Evolutionary conservation across 2,113 vertebrate genomes (phyloP).

Genomic region (Eulemur macaco): DNA sequence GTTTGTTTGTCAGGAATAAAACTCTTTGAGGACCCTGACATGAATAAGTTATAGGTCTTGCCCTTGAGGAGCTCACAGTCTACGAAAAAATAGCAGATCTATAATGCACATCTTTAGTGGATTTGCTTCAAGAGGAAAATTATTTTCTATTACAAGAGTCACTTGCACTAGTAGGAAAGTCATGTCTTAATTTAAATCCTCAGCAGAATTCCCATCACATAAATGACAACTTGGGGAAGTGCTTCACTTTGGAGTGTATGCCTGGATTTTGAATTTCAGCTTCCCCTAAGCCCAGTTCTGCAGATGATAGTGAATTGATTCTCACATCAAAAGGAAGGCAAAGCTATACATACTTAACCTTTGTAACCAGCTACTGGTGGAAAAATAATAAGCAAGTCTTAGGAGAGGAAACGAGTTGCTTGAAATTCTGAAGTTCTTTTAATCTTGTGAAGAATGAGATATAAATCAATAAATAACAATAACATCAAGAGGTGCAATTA

Average conservation of each 20-base stretch:
- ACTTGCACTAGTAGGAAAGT: not conserved
- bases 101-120: not conserved
- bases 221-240: slow-evolving; percentile 39
- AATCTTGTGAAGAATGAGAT: slow-evolving; percentile 58
- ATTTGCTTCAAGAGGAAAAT: slow-evolving; percentile 52
- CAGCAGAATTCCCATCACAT: slow-evolving; percentile 37
- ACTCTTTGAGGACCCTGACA: not conserved
- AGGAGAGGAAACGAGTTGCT: slow-evolving; percentile 46
- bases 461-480: slow-evolving; percentile 77
- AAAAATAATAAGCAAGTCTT: slow-evolving; percentile 67
- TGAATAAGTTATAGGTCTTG: slow-evolving; percentile 38
- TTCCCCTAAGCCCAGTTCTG: slow-evolving; percentile 61
- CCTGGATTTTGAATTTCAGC: slow-evolving; percentile 57
- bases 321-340: slow-evolving; percentile 69
- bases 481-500: slow-evolving; percentile 67
- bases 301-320: slow-evolving; percentile 55
- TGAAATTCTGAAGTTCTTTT: slow-evolving; percentile 64
- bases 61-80: slow-evolving; percentile 37
- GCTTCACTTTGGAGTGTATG: slow-evolving; percentile 25
- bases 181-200: slow-evolving; percentile 58
- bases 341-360: slow-evolving; percentile 73
- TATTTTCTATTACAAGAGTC: slow-evolving; percentile 51
- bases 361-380: slow-evolving; percentile 11
- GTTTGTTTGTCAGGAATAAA: not conserved
- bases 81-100: slow-evolving; percentile 1